phyloP scores from a whole-genome alignment of 2,113 vertebrate genomes.

The Actenoides hombroni region DNA sequence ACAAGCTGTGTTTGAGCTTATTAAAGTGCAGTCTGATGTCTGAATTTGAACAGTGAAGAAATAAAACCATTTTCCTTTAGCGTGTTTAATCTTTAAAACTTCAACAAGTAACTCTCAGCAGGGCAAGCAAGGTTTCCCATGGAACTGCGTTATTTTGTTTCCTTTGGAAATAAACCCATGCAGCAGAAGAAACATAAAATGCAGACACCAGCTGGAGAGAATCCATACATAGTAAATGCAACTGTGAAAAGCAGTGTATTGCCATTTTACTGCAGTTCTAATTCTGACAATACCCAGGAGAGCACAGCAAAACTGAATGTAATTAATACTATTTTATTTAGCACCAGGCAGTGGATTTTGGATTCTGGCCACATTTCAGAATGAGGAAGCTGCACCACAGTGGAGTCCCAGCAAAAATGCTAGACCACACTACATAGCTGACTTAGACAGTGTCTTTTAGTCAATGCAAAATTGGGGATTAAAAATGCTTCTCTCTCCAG shows the following conservation, averaged over 20 bases:
- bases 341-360: neutral
- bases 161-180: neutral
- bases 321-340: neutral
- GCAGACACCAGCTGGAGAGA: neutral
- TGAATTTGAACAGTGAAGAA: neutral
- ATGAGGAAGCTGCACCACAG: neutral
- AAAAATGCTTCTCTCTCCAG: neutral
- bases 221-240: neutral
- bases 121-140: neutral
- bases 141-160: constrained; percentile 22
- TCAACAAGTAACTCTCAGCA: neutral
- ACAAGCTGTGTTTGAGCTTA: constrained; percentile 49
- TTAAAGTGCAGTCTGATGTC: neutral
- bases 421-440: neutral
- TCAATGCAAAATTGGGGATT: neutral
- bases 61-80: constrained; percentile 19
- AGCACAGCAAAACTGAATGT: neutral
- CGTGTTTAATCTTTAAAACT: neutral
- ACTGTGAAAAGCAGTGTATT: neutral
- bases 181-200: constrained; percentile 11
- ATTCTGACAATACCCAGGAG: neutral
- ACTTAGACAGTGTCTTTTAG: neutral
- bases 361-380: neutral
- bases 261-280: neutral
- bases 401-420: neutral